Percentiles rank a stretch among this genome's conserved stretches.
These are phyloP conservation scores for Falco berigora DNA, from an alignment of 2,797 vertebrate genomes.

Conservation along the genomic window DNA sequence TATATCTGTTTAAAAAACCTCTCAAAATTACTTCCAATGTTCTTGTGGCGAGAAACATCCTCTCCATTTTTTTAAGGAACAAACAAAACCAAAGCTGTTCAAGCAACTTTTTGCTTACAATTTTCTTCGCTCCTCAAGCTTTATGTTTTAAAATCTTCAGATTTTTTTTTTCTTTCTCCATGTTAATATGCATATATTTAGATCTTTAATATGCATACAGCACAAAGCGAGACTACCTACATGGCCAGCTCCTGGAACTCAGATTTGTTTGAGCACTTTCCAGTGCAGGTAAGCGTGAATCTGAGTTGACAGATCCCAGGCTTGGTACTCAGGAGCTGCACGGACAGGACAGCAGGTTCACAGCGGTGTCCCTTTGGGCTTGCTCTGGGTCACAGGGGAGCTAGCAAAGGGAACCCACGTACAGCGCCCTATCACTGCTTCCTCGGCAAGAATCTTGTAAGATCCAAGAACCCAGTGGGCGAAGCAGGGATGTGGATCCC, in stretches of 20 bases:
- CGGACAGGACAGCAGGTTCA: not conserved
- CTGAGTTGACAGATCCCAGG: not conserved
- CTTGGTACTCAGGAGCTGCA: not conserved
- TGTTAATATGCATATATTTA: not conserved
- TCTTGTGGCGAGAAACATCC: not conserved
- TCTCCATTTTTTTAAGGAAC: not conserved
- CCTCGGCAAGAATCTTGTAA: not conserved
- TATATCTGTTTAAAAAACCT: rapidly evolving
- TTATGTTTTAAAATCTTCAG: not conserved
- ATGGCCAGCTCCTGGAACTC: not conserved
- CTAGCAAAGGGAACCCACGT: not conserved
- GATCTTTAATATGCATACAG: not conserved
- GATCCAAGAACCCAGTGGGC: rapidly evolving
- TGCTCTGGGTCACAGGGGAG: not conserved
- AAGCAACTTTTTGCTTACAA: not conserved
- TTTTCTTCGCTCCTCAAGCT: not conserved
- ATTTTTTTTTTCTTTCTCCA: not conserved
- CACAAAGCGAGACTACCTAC: not conserved
- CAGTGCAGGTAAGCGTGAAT: not conserved
- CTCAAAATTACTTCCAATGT: not conserved
- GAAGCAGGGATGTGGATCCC: not conserved
- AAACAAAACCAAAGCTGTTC: not conserved
- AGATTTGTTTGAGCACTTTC: not conserved
- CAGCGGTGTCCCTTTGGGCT: not conserved
- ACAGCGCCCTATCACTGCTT: rapidly evolving